A percentile compares a stretch with the other conserved stretches of the same genome.
Evolutionary conservation across 1,140 invertebrate species (phyloP).

Genomic region (Pseudoatta argentina): DNA sequence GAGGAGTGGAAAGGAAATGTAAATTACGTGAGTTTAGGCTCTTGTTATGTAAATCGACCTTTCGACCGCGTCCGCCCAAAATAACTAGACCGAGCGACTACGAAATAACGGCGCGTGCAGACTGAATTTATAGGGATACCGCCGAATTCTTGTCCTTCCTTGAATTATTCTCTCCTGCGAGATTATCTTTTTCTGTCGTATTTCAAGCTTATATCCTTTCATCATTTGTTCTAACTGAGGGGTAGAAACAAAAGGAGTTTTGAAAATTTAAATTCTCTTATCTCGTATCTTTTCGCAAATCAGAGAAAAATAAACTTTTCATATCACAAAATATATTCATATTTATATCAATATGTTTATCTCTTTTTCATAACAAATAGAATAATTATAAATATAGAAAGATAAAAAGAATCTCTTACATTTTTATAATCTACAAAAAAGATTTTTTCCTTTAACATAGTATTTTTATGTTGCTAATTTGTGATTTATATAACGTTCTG

Average conservation of each 20-base stretch:
- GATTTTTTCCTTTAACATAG: not conserved
- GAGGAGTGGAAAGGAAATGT: slow-evolving; percentile 64
- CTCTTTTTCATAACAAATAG: not conserved
- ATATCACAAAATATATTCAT: not conserved
- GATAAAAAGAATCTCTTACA: not conserved
- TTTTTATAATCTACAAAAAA: not conserved
- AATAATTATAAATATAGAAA: not conserved
- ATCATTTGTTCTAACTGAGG: not conserved
- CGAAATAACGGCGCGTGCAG: slow-evolving; percentile 46
- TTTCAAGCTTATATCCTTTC: not conserved
- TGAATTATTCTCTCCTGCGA: slow-evolving; percentile 3
- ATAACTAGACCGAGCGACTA: slow-evolving; percentile 43
- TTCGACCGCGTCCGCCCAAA: slow-evolving; percentile 59
- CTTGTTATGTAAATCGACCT: slow-evolving; percentile 70
- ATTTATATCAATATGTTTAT: too few relatives aligned
- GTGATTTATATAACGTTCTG: not conserved
- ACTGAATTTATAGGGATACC: slow-evolving; percentile 53
- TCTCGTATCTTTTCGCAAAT: not conserved
- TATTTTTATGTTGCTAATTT: not conserved
- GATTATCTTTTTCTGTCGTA: not conserved
- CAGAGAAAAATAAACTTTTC: not conserved
- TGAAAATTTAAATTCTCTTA: not conserved
- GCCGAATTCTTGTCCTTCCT: slow-evolving; percentile 5
- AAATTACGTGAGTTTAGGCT: slow-evolving; percentile 66
- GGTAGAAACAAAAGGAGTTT: not conserved